These are phyloP conservation scores for Cairina moschata DNA, from an alignment of 2,113 vertebrate species.

Conservation along the genomic window DNA sequence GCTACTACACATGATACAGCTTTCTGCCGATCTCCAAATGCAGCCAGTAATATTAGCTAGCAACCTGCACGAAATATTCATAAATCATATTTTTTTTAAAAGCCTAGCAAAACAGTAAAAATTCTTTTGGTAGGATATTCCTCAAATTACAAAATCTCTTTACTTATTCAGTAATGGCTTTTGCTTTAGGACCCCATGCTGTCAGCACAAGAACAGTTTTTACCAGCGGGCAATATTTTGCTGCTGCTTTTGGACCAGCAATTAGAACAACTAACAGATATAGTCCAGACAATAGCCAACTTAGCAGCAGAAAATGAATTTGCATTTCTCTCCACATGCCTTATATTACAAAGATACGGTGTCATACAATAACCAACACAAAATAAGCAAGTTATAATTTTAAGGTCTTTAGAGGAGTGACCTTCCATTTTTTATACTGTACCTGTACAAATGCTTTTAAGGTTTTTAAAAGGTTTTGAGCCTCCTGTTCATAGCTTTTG, in stretches of 20 bases:
- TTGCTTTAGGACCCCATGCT: background rate
- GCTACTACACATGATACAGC: background rate
- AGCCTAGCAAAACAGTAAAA: background rate
- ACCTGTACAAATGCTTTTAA: slow-evolving; percentile 6
- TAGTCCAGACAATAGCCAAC: background rate
- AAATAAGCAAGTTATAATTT: background rate
- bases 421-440: background rate
- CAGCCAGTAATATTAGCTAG: background rate
- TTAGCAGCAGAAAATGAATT: background rate
- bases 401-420: background rate
- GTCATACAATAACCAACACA: background rate
- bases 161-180: background rate
- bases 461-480: background rate
- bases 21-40: background rate
- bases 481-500: background rate
- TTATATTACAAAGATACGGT: background rate
- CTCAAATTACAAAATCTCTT: background rate
- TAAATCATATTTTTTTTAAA: background rate
- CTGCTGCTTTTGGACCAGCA: slow-evolving; percentile 19
- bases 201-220: background rate
- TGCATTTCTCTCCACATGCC: background rate
- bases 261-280: slow-evolving; percentile 24
- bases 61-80: background rate
- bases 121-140: background rate
- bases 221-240: slow-evolving; percentile 19